phyloP scores from a whole-genome alignment of 1,140 invertebrate species.

The Wiebesia pumilae region DNA sequence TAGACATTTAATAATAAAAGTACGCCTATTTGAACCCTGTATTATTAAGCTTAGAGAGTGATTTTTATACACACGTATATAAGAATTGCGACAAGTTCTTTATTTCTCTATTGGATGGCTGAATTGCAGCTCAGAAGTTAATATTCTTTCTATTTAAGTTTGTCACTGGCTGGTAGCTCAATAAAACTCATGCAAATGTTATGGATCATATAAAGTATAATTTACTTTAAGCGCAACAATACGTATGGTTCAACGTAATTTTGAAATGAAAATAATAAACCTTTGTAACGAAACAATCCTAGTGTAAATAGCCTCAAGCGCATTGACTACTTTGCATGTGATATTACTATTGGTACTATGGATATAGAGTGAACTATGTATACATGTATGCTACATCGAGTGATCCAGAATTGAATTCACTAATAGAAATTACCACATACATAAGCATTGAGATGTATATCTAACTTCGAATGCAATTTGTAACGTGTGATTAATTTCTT shows the following conservation, averaged over 20 bases:
- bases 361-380: not conserved
- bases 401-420: not conserved
- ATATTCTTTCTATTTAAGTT: not conserved
- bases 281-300: not conserved
- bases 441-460: not conserved
- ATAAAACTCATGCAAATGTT: not conserved
- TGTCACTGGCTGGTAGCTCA: not conserved
- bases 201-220: not conserved
- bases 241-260: not conserved
- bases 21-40: too few species aligned
- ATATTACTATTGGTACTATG: not conserved
- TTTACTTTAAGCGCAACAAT: not conserved
- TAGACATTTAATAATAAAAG: too few species aligned
- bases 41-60: too few species aligned
- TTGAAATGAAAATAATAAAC: not conserved
- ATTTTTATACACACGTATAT: too few species aligned
- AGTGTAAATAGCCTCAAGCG: not conserved
- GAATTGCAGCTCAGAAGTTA: not conserved
- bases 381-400: not conserved
- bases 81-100: too few species aligned
- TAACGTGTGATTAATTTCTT: not conserved
- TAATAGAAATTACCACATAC: not conserved
- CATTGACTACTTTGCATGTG: not conserved
- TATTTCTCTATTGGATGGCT: too few species aligned
- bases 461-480: not conserved